A percentile compares a stretch with the other conserved stretches of the same genome.
Evolutionary conservation across 2,797 vertebrate species (phyloP).

Genomic region (Mus caroli): DNA sequence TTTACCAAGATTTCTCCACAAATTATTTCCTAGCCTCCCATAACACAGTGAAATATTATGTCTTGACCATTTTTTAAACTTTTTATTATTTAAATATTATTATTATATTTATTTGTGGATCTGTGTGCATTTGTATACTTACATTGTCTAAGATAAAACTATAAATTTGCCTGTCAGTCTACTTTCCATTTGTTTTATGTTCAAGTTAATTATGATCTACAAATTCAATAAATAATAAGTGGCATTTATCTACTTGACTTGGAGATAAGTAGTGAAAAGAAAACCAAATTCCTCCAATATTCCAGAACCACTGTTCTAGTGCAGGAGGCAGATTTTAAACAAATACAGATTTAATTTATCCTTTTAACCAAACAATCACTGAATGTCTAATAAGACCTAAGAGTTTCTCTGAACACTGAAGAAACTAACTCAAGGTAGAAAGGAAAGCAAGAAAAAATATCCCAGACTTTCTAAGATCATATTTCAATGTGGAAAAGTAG

Average conservation of each 20-base stretch:
- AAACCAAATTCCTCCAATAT: neutral
- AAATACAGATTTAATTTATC: neutral
- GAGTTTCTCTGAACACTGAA: neutral
- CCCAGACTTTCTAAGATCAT: neutral
- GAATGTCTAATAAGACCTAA: neutral
- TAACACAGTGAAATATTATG: neutral
- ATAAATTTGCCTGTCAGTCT: neutral
- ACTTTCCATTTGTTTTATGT: neutral
- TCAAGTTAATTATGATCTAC: neutral
- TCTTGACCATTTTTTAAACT: neutral
- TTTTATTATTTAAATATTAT: neutral
- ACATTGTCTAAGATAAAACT: neutral
- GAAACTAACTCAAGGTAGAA: neutral
- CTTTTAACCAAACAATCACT: neutral
- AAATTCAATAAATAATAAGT: constrained; percentile 13
- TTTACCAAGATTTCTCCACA: neutral
- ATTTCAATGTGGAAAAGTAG: neutral
- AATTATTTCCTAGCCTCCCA: neutral
- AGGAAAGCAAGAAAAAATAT: neutral
- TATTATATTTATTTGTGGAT: neutral
- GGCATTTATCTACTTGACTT: neutral
- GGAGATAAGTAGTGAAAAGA: neutral
- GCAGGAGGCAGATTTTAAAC: neutral
- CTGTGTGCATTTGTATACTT: neutral
- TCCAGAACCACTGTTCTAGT: neutral